Percentiles rank a stretch among this genome's conserved stretches.
Conservation (phyloP, 2,797 vertebrate genomes). For the Anableps anableps region DNA sequence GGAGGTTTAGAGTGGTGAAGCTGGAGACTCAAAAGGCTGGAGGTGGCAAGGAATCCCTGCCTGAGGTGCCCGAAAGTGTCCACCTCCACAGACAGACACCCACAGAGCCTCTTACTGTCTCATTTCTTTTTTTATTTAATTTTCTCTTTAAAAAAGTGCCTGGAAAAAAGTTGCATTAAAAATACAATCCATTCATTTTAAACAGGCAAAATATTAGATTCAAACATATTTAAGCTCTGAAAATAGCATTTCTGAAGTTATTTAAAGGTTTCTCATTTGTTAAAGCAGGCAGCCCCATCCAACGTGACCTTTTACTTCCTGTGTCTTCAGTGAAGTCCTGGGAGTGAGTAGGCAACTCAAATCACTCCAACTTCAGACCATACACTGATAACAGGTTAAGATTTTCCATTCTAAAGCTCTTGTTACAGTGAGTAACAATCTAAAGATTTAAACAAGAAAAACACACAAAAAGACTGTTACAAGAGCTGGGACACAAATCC, state of each 20-base stretch:
- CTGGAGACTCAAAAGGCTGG: constrained; percentile 66
- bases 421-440: background rate
- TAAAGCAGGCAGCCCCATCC: constrained; percentile 79
- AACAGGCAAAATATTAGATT: constrained; percentile 82
- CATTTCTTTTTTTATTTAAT: constrained; percentile 36
- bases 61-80: constrained; percentile 59
- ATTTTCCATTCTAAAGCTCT: background rate
- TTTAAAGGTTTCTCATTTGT: constrained; percentile 78
- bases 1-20: constrained; percentile 74
- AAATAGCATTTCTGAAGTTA: constrained; percentile 83
- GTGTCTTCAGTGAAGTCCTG: constrained; percentile 42
- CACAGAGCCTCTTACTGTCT: constrained; percentile 63
- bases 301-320: constrained; percentile 25
- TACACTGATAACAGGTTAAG: background rate
- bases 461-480: background rate
- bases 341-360: constrained; percentile 10
- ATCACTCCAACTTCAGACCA: background rate
- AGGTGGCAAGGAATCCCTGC: constrained; percentile 55
- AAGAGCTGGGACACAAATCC: constrained; percentile 10
- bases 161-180: constrained; percentile 84
- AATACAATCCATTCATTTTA: constrained; percentile 80
- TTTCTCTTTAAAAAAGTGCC: constrained; percentile 80
- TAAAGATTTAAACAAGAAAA: background rate
- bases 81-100: constrained; percentile 54
- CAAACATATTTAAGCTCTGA: constrained; percentile 74